phyloP scores from a whole-genome alignment of 2,888 invertebrate species.

The Lepidochrysops patricia region DNA sequence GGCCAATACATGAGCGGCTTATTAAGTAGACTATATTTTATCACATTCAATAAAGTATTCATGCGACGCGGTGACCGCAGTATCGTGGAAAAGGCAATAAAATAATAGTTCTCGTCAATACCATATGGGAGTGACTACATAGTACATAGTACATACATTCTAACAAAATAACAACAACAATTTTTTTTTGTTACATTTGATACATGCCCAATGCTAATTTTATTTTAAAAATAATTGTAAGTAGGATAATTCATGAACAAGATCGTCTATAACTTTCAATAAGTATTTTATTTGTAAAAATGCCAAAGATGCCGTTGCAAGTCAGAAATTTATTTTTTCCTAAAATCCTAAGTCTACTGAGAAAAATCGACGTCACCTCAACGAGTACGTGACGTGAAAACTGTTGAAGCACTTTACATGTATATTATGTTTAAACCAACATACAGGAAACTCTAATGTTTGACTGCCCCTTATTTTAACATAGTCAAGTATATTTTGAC shows the following conservation, averaged over 20 bases:
- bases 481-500: slow-evolving; percentile 31
- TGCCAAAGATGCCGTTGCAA: too few relatives aligned
- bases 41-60: slow-evolving; percentile 62
- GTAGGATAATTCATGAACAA: too few relatives aligned
- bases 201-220: too few relatives aligned
- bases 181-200: too few relatives aligned
- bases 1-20: slow-evolving; percentile 56
- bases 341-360: neutral
- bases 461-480: slow-evolving; percentile 47
- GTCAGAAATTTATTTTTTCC: neutral
- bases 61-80: slow-evolving; percentile 40
- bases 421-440: slow-evolving; percentile 16
- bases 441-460: slow-evolving; percentile 29
- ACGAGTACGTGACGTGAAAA: neutral
- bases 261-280: too few relatives aligned
- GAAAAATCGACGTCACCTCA: neutral
- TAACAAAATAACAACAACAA: too few relatives aligned
- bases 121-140: slow-evolving; percentile 22
- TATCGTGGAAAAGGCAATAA: slow-evolving; percentile 37
- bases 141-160: slow-evolving; percentile 20
- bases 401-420: slow-evolving; percentile 8
- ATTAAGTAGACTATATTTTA: slow-evolving; percentile 68
- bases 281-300: too few relatives aligned
- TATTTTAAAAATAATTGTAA: too few relatives aligned
- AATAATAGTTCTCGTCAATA: slow-evolving; percentile 28